Conservation (phyloP, 2,113 vertebrate species). For the Leptodactylus fuscus region DNA sequence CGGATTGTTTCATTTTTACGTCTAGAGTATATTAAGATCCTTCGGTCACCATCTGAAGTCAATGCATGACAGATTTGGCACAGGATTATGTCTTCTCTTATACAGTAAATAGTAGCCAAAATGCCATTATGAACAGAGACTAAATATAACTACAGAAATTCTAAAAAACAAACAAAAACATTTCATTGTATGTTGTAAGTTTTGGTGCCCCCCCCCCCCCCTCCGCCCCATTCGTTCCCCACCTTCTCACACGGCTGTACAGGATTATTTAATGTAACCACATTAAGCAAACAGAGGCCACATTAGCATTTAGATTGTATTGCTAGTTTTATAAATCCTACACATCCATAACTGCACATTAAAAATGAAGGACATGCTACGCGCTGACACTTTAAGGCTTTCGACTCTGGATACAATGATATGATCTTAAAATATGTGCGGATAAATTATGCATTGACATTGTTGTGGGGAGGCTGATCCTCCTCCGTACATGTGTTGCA, state of each 20-base stretch:
- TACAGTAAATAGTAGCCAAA: no score
- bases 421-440: not conserved
- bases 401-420: not conserved
- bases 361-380: slow-evolving; percentile 14
- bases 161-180: no score
- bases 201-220: not conserved
- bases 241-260: no score
- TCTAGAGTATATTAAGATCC: no score
- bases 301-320: slow-evolving; percentile 43
- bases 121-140: no score
- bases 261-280: slow-evolving; percentile 3
- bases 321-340: slow-evolving; percentile 36
- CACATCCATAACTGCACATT: slow-evolving; percentile 40
- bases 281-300: slow-evolving; percentile 41
- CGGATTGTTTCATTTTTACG: no score
- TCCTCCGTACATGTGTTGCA: not conserved
- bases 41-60: no score
- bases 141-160: no score
- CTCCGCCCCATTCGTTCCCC: no score
- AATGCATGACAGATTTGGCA: no score
- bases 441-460: slow-evolving; percentile 11
- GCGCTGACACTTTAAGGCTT: not conserved
- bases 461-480: not conserved
- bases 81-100: no score
- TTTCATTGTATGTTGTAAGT: no score